Evolutionary conservation across 2,888 invertebrate species (phyloP).

Genomic region (Nysson spinosus): DNA sequence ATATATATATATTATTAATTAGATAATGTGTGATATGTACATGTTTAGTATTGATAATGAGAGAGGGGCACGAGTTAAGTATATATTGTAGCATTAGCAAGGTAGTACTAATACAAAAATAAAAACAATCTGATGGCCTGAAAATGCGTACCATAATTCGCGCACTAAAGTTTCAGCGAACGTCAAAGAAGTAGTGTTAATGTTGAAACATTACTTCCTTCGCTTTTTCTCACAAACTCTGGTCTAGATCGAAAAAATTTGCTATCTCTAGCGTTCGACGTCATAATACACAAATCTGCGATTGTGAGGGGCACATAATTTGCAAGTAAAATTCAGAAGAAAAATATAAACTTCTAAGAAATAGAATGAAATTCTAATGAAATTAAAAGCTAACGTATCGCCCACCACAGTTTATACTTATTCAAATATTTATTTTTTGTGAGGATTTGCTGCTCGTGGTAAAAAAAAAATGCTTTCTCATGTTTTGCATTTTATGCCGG

Average conservation of each 20-base stretch:
- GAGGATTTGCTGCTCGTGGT: neutral
- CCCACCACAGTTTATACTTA: neutral
- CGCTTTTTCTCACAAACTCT: slow-evolving; percentile 1
- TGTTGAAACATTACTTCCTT: slow-evolving; percentile 1
- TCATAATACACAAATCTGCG: neutral
- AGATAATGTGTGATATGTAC: neutral
- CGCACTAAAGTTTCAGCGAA: neutral
- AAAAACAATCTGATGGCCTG: too few species aligned
- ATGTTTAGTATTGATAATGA: neutral
- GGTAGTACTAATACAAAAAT: too few species aligned
- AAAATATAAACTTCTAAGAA: neutral
- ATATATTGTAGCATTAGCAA: neutral
- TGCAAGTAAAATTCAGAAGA: neutral
- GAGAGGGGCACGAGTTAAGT: too few species aligned
- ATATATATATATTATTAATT: neutral
- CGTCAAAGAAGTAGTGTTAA: neutral
- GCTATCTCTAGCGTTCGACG: slow-evolving; percentile 11
- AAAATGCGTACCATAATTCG: neutral
- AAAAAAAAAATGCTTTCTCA: slow-evolving; percentile 3
- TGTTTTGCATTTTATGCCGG: slow-evolving; percentile 11
- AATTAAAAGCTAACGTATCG: too few species aligned
- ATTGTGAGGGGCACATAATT: neutral
- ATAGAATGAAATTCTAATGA: neutral
- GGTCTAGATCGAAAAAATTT: slow-evolving; percentile 11
- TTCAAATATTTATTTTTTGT: neutral